Conservation (phyloP, 1,140 invertebrate genomes). For the Lepidotrigona ventralis region DNA sequence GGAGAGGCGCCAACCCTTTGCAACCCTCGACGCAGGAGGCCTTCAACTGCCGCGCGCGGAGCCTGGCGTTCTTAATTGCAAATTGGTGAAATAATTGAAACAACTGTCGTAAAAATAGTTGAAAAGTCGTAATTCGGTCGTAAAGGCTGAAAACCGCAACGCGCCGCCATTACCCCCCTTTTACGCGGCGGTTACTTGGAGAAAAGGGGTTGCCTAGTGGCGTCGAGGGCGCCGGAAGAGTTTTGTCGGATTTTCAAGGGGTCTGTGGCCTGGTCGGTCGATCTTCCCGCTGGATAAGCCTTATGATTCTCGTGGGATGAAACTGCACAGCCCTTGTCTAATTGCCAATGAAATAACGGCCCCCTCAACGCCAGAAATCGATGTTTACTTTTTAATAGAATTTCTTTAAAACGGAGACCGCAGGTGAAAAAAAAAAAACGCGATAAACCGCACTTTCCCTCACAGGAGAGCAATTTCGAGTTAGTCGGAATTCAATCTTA, state of each 20-base stretch:
- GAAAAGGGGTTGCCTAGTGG: conserved; percentile 52
- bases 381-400: neutral
- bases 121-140: conserved; percentile 76
- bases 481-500: neutral
- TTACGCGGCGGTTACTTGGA: conserved; percentile 56
- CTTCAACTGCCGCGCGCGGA: conserved; percentile 48
- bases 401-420: neutral
- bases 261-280: conserved; percentile 55
- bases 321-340: conserved; percentile 38
- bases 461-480: neutral
- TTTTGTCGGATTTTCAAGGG: conserved; percentile 59
- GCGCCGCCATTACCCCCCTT: conserved; percentile 68
- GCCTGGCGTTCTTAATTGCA: conserved; percentile 74
- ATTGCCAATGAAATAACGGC: conserved; percentile 43
- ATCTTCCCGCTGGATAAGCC: conserved; percentile 66
- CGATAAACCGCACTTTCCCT: neutral
- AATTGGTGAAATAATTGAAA: conserved; percentile 80
- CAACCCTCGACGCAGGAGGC: conserved; percentile 38
- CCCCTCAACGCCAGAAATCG: too few relatives aligned
- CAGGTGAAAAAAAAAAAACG: neutral
- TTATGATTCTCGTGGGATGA: conserved; percentile 59
- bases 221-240: conserved; percentile 47
- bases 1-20: conserved; percentile 66
- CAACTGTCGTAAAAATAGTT: conserved; percentile 79
- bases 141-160: conserved; percentile 76